Evolutionary conservation across 2,113 vertebrate species (phyloP), one percentile per base, ranked within the genome.

Genomic region (Sminthopsis crassicaudata): DNA sequence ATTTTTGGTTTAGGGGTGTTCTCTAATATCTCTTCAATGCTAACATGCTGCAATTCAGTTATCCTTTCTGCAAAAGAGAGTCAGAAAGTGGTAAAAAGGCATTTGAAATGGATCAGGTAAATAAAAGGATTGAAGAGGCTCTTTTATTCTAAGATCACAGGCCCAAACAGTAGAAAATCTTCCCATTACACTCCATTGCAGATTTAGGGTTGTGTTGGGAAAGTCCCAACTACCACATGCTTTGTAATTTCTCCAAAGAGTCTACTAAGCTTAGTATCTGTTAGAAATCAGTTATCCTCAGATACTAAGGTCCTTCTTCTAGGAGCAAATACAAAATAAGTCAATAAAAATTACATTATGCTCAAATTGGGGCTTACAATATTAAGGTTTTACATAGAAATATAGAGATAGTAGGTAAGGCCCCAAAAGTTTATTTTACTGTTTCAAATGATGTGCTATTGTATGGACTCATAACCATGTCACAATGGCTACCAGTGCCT

Each of bases 361-460:
- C 92, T 94, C 0, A 0, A 97, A 94, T 92, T 67, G 94, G 91
- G 95, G 42, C 91, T 96, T 94, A 24, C 76, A 92, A 95, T 94
- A 92, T 93, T 7, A 94, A 48, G 93, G 91, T 96, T 91, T 91
- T 90, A 84, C 52, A 1, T 0, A 94, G 93, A 96, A 91, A 93
- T 42, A 91, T 94, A 67, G 24, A 93, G 36, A 48, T 89, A 94
- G 94, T 76, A 92, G 51, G 36, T 0, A 0, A 46, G 96, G 54
- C 30, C 46, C 60, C 50, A 6, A 30, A 90, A 93, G 89, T 96
- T 96, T 55, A 89, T 53, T 88, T 92, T 90, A 92, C 76, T 94
- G 92, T 55, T 91, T 92, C 67, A 97, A 95, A 95, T 97, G 96
- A 91, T 96, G 93, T 54, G 53, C 30, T 84, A 55, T 51, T 90